phyloP scores from a whole-genome alignment of 2,888 invertebrate genomes.

The Anthophora plumipes region DNA sequence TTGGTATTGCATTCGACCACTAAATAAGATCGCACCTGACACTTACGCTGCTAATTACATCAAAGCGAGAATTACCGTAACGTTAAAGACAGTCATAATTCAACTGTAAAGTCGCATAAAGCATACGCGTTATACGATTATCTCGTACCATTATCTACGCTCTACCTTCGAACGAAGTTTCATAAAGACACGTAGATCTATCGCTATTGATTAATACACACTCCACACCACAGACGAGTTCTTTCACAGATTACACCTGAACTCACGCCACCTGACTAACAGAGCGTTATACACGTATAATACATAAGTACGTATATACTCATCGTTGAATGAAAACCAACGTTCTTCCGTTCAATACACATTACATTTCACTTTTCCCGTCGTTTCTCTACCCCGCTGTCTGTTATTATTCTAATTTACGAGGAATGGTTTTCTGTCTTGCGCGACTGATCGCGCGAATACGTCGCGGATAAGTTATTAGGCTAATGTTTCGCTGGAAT shows the following conservation, averaged over 20 bases:
- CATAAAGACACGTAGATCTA: not conserved
- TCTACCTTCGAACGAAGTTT: not conserved
- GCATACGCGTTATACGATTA: not conserved
- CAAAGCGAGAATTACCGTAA: not conserved
- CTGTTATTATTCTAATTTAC: constrained; percentile 37
- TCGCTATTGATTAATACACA: not conserved
- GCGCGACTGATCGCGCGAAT: constrained; percentile 29
- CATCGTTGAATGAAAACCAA: not conserved
- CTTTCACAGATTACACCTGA: not conserved
- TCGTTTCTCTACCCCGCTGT: not conserved
- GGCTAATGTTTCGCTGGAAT: constrained; percentile 38
- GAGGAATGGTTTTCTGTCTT: constrained; percentile 27
- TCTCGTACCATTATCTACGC: not conserved
- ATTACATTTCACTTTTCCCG: constrained; percentile 3
- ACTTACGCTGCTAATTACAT: not conserved
- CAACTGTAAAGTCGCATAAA: constrained; percentile 2
- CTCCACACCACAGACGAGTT: not conserved
- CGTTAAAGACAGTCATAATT: not conserved
- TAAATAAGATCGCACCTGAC: not conserved
- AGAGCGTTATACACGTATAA: not conserved
- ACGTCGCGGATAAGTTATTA: constrained; percentile 46
- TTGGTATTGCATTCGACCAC: too few relatives aligned
- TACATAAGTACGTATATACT: not conserved
- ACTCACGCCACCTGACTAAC: not conserved
- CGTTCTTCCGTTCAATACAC: not conserved